These are phyloP conservation scores for Papilio helenus DNA, from an alignment of 1,140 invertebrate genomes.

Conservation along the genomic window DNA sequence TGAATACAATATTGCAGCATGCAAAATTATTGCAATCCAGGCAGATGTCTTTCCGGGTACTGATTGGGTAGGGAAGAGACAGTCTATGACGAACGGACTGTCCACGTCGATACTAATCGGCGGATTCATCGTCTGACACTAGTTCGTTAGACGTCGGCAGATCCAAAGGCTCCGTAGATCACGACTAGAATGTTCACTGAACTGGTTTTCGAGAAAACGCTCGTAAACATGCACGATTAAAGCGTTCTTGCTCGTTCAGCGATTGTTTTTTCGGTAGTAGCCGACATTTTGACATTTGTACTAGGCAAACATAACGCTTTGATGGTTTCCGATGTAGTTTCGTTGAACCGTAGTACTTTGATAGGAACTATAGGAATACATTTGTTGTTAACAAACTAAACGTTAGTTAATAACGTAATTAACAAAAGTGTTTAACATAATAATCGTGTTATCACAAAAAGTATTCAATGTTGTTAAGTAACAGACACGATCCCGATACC, in stretches of 20 bases:
- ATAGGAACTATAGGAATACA: not conserved
- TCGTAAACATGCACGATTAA: slow-evolving; percentile 69
- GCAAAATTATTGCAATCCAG: not conserved
- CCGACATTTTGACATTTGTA: slow-evolving; percentile 29
- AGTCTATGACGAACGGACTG: slow-evolving; percentile 59
- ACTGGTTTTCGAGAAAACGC: slow-evolving; percentile 69
- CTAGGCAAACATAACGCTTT: slow-evolving; percentile 26
- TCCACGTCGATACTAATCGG: slow-evolving; percentile 62
- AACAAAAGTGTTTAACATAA: not conserved
- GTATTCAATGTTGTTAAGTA: slow-evolving; percentile 19
- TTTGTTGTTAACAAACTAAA: not conserved
- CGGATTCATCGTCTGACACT: slow-evolving; percentile 63
- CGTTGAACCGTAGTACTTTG: not conserved
- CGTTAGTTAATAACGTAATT: not conserved
- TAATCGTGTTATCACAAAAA: not conserved
- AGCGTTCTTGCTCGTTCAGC: slow-evolving; percentile 46
- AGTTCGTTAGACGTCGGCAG: slow-evolving; percentile 68
- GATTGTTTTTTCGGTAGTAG: slow-evolving; percentile 45
- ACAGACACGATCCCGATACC: slow-evolving; percentile 8
- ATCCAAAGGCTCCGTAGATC: slow-evolving; percentile 69
- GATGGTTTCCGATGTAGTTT: not conserved
- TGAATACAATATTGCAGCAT: not conserved
- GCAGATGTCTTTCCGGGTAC: slow-evolving; percentile 48
- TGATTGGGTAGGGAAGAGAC: slow-evolving; percentile 44
- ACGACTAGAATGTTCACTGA: slow-evolving; percentile 69